Conservation (phyloP, 1,140 invertebrate genomes). For the Nymphalis io region DNA sequence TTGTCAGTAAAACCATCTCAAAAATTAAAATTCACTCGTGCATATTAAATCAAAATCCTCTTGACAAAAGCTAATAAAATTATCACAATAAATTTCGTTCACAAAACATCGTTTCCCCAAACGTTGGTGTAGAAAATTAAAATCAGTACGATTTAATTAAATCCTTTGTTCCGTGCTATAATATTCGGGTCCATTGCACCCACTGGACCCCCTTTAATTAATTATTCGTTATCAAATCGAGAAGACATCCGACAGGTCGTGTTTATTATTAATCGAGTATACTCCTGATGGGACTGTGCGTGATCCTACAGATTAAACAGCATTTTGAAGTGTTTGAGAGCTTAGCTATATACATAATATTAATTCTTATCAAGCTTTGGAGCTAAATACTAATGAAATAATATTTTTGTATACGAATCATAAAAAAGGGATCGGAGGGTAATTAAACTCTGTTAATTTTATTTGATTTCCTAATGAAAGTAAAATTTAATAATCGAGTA, state of each 20-base stretch:
- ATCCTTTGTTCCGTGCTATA: constrained; percentile 48
- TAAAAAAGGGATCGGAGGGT: no score
- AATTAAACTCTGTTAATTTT: no score
- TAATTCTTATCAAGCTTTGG: no score
- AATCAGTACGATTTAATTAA: constrained; percentile 54
- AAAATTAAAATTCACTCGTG: no score
- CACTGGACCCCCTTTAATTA: constrained; percentile 51
- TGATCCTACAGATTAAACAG: neutral
- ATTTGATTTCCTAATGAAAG: no score
- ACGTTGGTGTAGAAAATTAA: constrained; percentile 35
- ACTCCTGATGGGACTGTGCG: neutral
- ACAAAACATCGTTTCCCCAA: constrained; percentile 37
- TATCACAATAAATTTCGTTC: constrained; percentile 38
- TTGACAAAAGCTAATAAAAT: constrained; percentile 28
- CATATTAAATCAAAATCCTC: neutral
- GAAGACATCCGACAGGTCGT: constrained; percentile 33
- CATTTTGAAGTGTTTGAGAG: no score
- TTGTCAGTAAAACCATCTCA: no score
- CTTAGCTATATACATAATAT: no score
- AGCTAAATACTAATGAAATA: no score
- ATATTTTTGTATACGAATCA: no score
- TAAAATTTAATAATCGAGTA: no score
- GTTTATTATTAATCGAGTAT: constrained; percentile 22
- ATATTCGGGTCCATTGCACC: constrained; percentile 47
- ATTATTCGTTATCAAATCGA: constrained; percentile 59